A percentile compares a stretch with the other conserved stretches of the same genome.
Evolutionary conservation across 2,797 vertebrate species (phyloP).

Genomic region (Dipus sagitta): DNA sequence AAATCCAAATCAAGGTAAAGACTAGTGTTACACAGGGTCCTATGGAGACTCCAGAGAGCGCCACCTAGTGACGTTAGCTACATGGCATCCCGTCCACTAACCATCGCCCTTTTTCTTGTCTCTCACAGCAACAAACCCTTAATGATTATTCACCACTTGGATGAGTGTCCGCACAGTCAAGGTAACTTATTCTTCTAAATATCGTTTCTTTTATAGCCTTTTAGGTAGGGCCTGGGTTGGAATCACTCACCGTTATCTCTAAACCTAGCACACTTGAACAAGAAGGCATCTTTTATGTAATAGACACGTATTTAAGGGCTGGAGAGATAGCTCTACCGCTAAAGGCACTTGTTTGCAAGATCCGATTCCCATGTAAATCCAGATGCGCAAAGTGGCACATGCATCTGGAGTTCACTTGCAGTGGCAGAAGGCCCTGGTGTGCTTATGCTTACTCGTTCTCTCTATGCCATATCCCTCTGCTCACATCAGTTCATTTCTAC

Average conservation of each 20-base stretch:
- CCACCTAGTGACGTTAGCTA: conserved; percentile 72
- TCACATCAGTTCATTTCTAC: no score
- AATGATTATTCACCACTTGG: conserved; percentile 96
- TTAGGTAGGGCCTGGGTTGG: background rate
- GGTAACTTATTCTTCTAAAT: conserved; percentile 86
- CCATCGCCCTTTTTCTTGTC: background rate
- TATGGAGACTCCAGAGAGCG: conserved; percentile 21
- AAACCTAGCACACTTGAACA: background rate
- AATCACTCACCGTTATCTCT: background rate
- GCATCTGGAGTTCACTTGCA: no score
- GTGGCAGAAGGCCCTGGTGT: no score
- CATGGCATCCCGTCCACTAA: background rate
- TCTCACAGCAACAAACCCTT: conserved; percentile 94
- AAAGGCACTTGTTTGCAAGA: no score
- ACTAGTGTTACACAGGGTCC: accelerated
- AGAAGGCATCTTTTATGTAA: background rate
- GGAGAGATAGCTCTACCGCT: no score
- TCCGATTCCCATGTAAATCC: background rate
- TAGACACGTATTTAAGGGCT: background rate
- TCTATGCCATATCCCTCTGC: no score
- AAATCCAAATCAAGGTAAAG: conserved; percentile 92
- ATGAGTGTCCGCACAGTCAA: conserved; percentile 95
- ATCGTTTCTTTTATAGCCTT: background rate
- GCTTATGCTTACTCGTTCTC: no score
- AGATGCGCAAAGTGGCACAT: no score